Evolutionary conservation across 2,888 invertebrate genomes (phyloP), one percentile per base, ranked within the genome.

Genomic region (Epiperipatus broadwayi): DNA sequence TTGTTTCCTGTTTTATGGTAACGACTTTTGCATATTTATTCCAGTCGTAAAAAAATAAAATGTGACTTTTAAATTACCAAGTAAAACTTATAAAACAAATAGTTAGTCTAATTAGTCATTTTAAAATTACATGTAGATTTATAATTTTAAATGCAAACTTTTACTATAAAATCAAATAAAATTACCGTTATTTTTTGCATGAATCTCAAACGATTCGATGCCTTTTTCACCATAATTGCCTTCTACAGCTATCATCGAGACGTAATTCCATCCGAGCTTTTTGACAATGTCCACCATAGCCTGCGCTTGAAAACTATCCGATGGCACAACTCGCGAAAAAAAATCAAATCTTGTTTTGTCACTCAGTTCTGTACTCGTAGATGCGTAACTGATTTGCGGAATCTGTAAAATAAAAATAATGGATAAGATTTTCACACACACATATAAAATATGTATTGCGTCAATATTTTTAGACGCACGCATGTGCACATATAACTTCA

Each of bases 161-260:
- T n/a, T n/a, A n/a, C n/a, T n/a, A n/a, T n/a, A n/a, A n/a, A n/a
- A n/a, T n/a, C n/a, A n/a, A n/a, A n/a, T n/a, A n/a, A n/a, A 37
- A 40, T 37, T 47, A 59, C 60, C 57, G 29, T 50, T 44, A 43
- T 49, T 49, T 35, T 49, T 50, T 4, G 58, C 56, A 5, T 49
- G 46, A n/a, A 50, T 54, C 37, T 51, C 53, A 42, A 61, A 61
- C 4, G 53, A 54, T 20, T 54, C 54, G 4, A 61, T 65, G 49
- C 72, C 73, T 58, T 70, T 70, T 54, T 75, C 73, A 2, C 78
- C 78, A 50, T 78, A 78, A 49, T 75, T 75, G 10, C 78, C 78
- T 49, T 75, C 75, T 27, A 75, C 75, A 16, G 74, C 75, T 5
- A 78, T 69, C 0, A 76, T 77, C 14, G 75, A 75, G 3, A 78